Conservation (phyloP, 2,113 vertebrate genomes). For the Emydocephalus ijimae region DNA sequence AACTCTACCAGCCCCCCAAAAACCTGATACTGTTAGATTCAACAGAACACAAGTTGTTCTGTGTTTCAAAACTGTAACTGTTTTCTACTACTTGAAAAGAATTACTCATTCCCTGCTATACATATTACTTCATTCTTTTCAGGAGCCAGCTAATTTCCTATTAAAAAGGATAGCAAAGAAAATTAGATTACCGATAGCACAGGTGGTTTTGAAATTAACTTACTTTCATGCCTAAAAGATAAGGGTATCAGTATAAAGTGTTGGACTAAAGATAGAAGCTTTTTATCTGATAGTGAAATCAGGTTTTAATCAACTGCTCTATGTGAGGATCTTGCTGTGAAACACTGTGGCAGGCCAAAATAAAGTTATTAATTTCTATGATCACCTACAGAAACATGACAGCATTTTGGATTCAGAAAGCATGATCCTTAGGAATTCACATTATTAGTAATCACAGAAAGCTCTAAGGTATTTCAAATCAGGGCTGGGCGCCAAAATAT, state of each 20-base stretch:
- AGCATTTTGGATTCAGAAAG: constrained; percentile 11
- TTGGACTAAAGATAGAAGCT: constrained; percentile 32
- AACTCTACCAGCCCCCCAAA: neutral
- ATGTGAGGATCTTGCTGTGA: constrained; percentile 22
- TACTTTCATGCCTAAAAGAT: neutral
- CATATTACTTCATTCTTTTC: neutral
- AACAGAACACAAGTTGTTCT: neutral
- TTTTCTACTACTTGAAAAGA: neutral
- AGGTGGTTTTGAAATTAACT: neutral
- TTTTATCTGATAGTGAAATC: constrained; percentile 32
- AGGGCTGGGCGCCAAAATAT: neutral
- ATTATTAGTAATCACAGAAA: neutral
- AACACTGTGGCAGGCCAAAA: constrained; percentile 13
- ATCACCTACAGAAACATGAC: constrained; percentile 32
- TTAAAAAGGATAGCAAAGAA: neutral
- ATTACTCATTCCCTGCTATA: neutral
- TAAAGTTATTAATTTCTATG: constrained; percentile 18
- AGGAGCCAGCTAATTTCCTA: neutral
- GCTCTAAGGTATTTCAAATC: neutral
- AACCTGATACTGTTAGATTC: no score
- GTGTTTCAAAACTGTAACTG: neutral
- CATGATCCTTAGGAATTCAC: constrained; percentile 1
- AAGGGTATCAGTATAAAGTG: neutral
- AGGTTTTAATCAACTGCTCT: constrained; percentile 31
- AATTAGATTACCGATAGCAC: neutral